These are phyloP conservation scores for Crypturellus undulatus DNA, from an alignment of 2,113 vertebrate species.

Conservation along the genomic window DNA sequence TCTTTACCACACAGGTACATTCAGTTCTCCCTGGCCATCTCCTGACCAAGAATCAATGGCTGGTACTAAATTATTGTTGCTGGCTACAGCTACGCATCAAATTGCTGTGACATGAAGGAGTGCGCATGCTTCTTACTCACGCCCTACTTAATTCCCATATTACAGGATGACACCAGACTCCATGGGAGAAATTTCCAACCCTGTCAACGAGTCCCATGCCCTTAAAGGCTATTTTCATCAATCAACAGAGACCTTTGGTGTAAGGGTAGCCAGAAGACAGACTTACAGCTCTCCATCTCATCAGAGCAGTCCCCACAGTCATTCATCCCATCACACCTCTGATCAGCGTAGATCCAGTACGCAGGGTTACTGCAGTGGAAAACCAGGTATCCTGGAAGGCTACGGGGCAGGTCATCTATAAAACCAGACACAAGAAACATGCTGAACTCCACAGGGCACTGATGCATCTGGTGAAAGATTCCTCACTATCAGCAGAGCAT, in stretches of 20 bases:
- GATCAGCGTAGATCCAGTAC: conserved; percentile 80
- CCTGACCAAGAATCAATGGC: background rate
- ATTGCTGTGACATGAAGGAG: background rate
- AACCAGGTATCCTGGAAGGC: conserved; percentile 75
- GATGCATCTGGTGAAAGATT: rapidly evolving
- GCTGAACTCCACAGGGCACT: background rate
- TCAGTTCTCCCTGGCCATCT: background rate
- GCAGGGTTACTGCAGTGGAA: conserved; percentile 73
- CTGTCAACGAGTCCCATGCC: background rate
- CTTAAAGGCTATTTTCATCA: background rate
- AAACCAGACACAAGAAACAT: rapidly evolving
- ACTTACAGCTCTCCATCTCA: conserved; percentile 75
- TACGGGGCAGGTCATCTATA: conserved; percentile 78
- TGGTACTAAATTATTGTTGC: rapidly evolving
- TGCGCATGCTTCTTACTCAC: rapidly evolving
- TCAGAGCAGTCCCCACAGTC: conserved; percentile 86
- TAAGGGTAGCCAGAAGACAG: background rate
- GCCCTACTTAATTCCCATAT: background rate
- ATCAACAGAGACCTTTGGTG: background rate
- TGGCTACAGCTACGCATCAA: background rate
- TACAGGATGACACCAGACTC: background rate
- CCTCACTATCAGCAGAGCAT: background rate
- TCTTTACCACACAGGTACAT: background rate
- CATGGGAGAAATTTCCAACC: background rate
- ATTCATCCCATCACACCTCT: conserved; percentile 77